A percentile compares a stretch with the other conserved stretches of the same genome.
phyloP scores from a whole-genome alignment of 2,888 invertebrate species.

The Thera obeliscata region DNA sequence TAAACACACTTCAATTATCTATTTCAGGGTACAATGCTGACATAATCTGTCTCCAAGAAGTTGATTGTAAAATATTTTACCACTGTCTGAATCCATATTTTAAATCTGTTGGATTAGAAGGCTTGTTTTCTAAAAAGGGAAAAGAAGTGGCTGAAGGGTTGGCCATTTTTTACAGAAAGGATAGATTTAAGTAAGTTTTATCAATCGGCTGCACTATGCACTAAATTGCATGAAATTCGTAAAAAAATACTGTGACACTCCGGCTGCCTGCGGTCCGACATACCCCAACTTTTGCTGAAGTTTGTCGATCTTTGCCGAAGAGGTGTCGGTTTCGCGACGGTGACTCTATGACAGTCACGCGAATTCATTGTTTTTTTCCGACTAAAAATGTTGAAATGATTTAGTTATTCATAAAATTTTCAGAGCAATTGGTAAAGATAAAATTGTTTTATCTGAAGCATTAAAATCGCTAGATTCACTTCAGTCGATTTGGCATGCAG shows the following conservation, averaged over 20 bases:
- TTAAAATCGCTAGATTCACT: constrained; percentile 81
- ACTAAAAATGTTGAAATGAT: too few relatives aligned
- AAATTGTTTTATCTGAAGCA: constrained; percentile 85
- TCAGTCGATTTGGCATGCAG: constrained; percentile 84
- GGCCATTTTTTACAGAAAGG: constrained; percentile 89
- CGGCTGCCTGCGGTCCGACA: too few relatives aligned
- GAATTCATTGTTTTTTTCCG: too few relatives aligned
- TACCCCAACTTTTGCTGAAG: too few relatives aligned
- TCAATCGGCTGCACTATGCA: not conserved
- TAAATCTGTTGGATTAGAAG: constrained; percentile 79
- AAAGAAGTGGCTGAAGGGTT: constrained; percentile 91
- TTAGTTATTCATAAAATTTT: constrained; percentile 27
- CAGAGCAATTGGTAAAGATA: constrained; percentile 80
- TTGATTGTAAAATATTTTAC: constrained; percentile 91
- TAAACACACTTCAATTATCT: not conserved
- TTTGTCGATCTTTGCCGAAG: too few relatives aligned
- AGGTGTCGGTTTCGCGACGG: too few relatives aligned
- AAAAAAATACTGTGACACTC: too few relatives aligned
- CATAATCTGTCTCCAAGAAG: constrained; percentile 96
- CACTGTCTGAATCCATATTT: constrained; percentile 87
- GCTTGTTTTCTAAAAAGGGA: constrained; percentile 89
- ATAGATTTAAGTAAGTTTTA: constrained; percentile 86
- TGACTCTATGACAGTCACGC: too few relatives aligned
- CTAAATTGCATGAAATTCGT: too few relatives aligned
- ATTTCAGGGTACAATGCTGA: constrained; percentile 93